Evolutionary conservation across 64 coral and sea anemone species (phyloP).

Genomic region (Dendrophyllia cribrosa): DNA sequence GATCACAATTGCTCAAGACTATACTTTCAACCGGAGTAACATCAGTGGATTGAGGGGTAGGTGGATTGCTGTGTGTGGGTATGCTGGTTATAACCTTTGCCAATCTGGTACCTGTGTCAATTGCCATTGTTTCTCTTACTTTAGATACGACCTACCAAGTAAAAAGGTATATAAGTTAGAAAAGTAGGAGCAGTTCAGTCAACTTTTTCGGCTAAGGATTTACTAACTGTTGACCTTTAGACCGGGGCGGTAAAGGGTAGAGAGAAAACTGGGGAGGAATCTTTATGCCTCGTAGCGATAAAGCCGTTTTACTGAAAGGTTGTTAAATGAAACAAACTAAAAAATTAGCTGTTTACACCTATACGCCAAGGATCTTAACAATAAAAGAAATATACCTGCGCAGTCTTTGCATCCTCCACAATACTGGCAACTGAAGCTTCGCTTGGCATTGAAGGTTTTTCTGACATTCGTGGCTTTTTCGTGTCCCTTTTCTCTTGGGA

Average conservation of each 20-base stretch:
- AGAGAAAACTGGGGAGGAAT: slow-evolving; percentile 7
- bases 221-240: slow-evolving; percentile 3
- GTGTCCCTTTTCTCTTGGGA: slow-evolving; percentile 6
- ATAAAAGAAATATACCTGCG: background rate
- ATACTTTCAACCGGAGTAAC: background rate
- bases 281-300: background rate
- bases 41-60: slow-evolving; percentile 8
- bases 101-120: slow-evolving; percentile 4
- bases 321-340: background rate
- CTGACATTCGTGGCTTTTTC: background rate
- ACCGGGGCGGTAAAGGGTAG: background rate
- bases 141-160: slow-evolving; percentile 9
- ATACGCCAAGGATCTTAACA: background rate
- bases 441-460: background rate
- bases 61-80: background rate
- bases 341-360: background rate
- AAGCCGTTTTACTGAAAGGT: background rate
- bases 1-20: background rate
- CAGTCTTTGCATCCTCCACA: slow-evolving; percentile 4
- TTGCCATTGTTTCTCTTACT: slow-evolving; percentile 5
- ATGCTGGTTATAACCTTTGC: slow-evolving; percentile 14
- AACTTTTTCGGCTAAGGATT: background rate
- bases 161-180: background rate
- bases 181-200: background rate
- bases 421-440: slow-evolving; percentile 4